Evolutionary conservation across 2,888 invertebrate species (phyloP), one percentile per base, ranked within the genome.

Genomic region (Malthinus seriepunctatus): DNA sequence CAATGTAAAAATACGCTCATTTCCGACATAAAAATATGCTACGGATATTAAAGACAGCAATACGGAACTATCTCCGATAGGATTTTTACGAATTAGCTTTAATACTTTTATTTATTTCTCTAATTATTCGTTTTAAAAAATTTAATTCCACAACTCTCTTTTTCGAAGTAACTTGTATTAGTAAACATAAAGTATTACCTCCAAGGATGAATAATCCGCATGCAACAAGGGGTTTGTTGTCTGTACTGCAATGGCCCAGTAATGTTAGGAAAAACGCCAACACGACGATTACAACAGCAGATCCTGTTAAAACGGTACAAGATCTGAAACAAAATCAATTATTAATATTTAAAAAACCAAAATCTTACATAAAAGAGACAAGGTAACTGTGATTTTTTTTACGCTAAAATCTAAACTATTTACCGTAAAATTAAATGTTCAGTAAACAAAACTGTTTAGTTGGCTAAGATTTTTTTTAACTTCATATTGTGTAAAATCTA

Each of bases 161-260:
- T 23, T 23, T 23, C 23, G 23, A 5, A 3, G 23, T 23, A 32
- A n/a, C 35, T 10, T 35, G 35, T 35, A 5, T 35, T 35, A 9
- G 1, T 23, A 23, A 52, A 45, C n/a, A 35, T 23, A 5, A 33
- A 12, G 8, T 79, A 82, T 82, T 72, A 86, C 85, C 85, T 65
- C 82, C 83, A 33, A 85, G 77, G 45, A 85, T 84, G 73, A 83
- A 85, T 57, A 84, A 78, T 65, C 84, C 84, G 69, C 84, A 84
- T 44, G 85, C 85, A 46, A 85, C 77, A 47, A 86, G 80, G 46
- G 84, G 84, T 71, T 84, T 83, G 76, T 83, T 83, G 78, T 85
- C 84, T 65, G 80, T 81, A 73, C 83, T 83, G 75, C 84, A 85
- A 68, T 84, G 84, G 50, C 85, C 85, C 69, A 84, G 78, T 63